These are phyloP conservation scores for Euura lappo DNA, from an alignment of 1,140 invertebrate species.

Conservation along the genomic window DNA sequence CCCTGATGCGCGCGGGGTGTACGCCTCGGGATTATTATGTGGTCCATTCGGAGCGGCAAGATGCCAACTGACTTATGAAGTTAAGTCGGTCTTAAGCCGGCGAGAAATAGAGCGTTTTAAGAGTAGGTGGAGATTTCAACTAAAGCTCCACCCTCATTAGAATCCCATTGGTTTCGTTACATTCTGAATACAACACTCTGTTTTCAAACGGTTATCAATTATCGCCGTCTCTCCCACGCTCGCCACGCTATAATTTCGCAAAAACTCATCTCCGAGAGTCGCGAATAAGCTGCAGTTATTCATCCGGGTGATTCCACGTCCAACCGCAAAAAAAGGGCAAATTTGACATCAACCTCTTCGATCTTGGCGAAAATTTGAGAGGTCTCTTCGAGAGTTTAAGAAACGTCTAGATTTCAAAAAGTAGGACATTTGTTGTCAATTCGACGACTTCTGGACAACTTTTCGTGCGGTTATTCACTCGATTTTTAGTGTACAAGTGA, in stretches of 20 bases:
- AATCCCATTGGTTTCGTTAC: constrained; percentile 49
- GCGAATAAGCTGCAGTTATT: too few species aligned
- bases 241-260: not conserved
- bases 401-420: too few species aligned
- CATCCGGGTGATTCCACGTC: too few species aligned
- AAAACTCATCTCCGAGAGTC: too few species aligned
- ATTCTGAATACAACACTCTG: constrained; percentile 11
- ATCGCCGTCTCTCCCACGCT: not conserved
- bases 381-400: too few species aligned
- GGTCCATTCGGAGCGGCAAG: constrained; percentile 41
- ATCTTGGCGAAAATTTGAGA: too few species aligned
- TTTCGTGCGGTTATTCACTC: too few species aligned
- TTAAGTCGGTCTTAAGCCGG: constrained; percentile 52
- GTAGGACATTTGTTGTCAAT: too few species aligned
- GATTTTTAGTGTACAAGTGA: too few species aligned
- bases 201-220: constrained; percentile 10
- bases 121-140: constrained; percentile 59
- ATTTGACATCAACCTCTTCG: too few species aligned
- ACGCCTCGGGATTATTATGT: constrained; percentile 24
- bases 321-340: too few species aligned
- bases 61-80: constrained; percentile 57
- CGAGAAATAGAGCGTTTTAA: constrained; percentile 57
- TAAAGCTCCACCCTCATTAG: constrained; percentile 56
- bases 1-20: constrained; percentile 15
- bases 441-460: too few species aligned